These are phyloP conservation scores for Diaprepes abbreviatus DNA, from an alignment of 2,888 invertebrate species.

Conservation along the genomic window DNA sequence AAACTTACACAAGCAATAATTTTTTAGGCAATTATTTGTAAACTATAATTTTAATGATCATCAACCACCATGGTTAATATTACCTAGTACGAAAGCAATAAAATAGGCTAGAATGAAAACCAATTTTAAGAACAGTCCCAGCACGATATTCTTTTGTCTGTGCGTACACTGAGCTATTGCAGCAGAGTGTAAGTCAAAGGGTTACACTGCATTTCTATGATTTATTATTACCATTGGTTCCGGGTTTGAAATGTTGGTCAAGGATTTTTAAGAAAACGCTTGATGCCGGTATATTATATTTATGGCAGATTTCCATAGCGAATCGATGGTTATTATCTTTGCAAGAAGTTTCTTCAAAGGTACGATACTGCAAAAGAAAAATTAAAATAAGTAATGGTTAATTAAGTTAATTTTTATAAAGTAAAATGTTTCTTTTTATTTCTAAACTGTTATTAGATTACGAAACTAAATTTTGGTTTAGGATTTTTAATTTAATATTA, in stretches of 20 bases:
- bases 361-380: not conserved
- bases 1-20: too few relatives aligned
- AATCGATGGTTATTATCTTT: slow-evolving; percentile 28
- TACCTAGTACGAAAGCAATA: not conserved
- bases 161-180: slow-evolving; percentile 33
- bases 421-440: too few relatives aligned
- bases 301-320: slow-evolving; percentile 29
- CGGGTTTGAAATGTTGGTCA: slow-evolving; percentile 57
- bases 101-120: not conserved
- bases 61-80: not conserved
- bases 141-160: slow-evolving; percentile 35
- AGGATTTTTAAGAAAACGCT: slow-evolving; percentile 51
- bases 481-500: too few relatives aligned
- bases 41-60: too few relatives aligned
- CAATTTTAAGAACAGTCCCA: slow-evolving; percentile 16
- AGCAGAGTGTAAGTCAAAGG: slow-evolving; percentile 54
- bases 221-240: slow-evolving; percentile 59
- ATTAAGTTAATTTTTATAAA: too few relatives aligned
- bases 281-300: slow-evolving; percentile 34
- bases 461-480: too few relatives aligned
- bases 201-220: slow-evolving; percentile 58
- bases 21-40: too few relatives aligned
- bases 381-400: too few relatives aligned
- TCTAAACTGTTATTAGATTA: too few relatives aligned
- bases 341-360: slow-evolving; percentile 2